Base-by-base conservation (phyloP, 2,888 invertebrate genomes). In the Pseudeuparius sepicola region DNA sequence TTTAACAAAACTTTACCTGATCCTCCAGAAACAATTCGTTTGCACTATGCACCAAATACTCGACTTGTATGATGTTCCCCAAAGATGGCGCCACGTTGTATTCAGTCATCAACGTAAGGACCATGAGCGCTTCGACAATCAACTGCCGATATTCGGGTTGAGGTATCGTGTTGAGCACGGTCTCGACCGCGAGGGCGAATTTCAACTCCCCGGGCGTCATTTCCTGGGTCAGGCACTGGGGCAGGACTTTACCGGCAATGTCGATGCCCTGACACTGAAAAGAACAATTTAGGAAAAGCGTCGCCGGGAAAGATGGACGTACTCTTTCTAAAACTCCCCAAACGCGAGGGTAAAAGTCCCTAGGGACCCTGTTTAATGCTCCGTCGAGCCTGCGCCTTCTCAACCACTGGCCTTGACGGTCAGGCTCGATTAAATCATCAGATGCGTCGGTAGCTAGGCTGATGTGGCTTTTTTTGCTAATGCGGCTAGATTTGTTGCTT, bases 121-220 rank as follows among this genome's bases (percentile, higher is more conserved):
- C 92, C 89, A 96, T 96, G 31, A 98, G 65, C 0, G 93, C 94
- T 65, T 98, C 97, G 0, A 98, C 96, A 34, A 97, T 83, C 43
- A 97, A 64, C 59, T 97, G 96, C 13, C 98, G 73, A 64, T 97
- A 98, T 61, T 98, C 98, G 1, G 98, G 97, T 60, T 97, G 94
- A 0, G 96, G 93, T 51, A 99, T 94, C 31, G 87, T 82, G 60
- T 97, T 98, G 31, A 98, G 67, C 2, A 94, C 94, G 2, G 92
- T 87, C 65, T 98, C 98, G 1, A 98, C 96, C 35, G 92, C 90
- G 10, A 98, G 67, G 0, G 98, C 97, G 64, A 98, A 98, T 66
- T 98, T 98, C 50, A 97, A 65, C 65, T 98, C 98, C 24, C 94
- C 94, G 0, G 94, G 78, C 1, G 98, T 98, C 98, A 98, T 98